Percentiles rank a stretch among this genome's conserved stretches.
phyloP scores from a whole-genome alignment of 2,113 vertebrate genomes.

The Galeopterus variegatus region DNA sequence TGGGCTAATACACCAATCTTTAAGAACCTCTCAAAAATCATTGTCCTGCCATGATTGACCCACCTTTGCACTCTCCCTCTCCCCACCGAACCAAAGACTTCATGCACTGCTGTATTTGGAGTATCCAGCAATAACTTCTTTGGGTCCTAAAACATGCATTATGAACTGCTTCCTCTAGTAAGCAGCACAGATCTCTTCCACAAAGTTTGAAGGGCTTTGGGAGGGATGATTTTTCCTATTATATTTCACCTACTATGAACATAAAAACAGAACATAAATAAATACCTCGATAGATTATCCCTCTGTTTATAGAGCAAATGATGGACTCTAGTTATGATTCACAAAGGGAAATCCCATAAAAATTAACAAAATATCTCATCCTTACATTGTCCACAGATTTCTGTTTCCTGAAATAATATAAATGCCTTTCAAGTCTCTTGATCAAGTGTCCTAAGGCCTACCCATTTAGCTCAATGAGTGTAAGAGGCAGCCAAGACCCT shows the following conservation, averaged over 20 bases:
- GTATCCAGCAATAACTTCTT: neutral
- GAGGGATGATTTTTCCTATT: neutral
- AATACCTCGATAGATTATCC: neutral
- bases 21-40: neutral
- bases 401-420: neutral
- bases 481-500: neutral
- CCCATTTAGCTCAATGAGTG: neutral
- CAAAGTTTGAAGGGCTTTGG: neutral
- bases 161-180: neutral
- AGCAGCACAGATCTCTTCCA: neutral
- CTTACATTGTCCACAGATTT: neutral
- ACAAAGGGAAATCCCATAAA: neutral
- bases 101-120: neutral
- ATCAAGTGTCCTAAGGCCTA: neutral
- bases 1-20: too few species aligned
- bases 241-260: neutral
- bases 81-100: neutral
- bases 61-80: neutral
- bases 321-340: neutral
- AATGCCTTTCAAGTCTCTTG: neutral
- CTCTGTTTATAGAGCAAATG: neutral
- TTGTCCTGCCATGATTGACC: neutral
- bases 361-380: conserved; percentile 42
- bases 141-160: neutral
- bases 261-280: neutral